Evolutionary conservation across 2,888 invertebrate genomes (phyloP).

Genomic region (Siphonodentalium dalli): DNA sequence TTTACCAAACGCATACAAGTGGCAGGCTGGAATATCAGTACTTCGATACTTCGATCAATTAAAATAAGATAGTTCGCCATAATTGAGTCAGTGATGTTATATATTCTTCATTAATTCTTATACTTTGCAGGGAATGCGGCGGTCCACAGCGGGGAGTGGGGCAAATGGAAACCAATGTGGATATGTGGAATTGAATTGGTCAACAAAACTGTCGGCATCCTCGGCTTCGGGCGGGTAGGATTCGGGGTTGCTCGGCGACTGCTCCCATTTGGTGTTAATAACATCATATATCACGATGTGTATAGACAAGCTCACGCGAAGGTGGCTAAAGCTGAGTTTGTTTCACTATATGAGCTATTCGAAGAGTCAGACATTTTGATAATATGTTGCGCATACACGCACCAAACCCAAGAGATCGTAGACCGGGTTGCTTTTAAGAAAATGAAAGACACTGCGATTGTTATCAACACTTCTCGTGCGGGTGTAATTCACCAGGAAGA

Average conservation of each 20-base stretch:
- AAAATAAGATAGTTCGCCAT: too few relatives aligned
- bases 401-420: conserved; percentile 81
- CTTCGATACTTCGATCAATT: too few relatives aligned
- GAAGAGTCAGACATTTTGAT: conserved; percentile 84
- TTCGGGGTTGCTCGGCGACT: conserved; percentile 48
- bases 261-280: conserved; percentile 44
- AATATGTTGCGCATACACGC: conserved; percentile 78
- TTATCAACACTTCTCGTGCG: conserved; percentile 83
- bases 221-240: conserved; percentile 64
- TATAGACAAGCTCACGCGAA: conserved; percentile 62
- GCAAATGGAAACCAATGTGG: conserved; percentile 87
- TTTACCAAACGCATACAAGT: too few relatives aligned
- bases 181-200: conserved; percentile 86
- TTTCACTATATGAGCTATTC: conserved; percentile 77
- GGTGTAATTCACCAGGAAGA: conserved; percentile 76
- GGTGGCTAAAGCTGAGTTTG: conserved; percentile 74
- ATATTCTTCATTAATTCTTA: neutral
- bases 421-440: conserved; percentile 77
- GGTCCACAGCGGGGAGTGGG: conserved; percentile 79
- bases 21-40: too few relatives aligned
- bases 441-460: conserved; percentile 86
- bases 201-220: conserved; percentile 73
- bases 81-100: neutral
- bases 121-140: conserved; percentile 48
- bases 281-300: conserved; percentile 45